These are phyloP conservation scores for Drosophila orosa DNA, from an alignment of 1,140 invertebrate species.

Conservation along the genomic window DNA sequence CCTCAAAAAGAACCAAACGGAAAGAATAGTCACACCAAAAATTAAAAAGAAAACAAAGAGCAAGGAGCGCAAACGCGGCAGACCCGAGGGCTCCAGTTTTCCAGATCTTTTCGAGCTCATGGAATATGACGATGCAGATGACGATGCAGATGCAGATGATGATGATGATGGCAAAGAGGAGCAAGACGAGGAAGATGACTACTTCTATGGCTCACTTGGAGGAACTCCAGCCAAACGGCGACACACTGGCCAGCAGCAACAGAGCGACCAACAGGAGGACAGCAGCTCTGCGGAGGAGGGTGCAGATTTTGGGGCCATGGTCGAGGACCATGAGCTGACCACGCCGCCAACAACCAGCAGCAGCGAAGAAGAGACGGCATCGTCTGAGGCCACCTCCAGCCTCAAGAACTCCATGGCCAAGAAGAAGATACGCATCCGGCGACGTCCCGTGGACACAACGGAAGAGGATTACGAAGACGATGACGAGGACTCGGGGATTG, in stretches of 20 bases:
- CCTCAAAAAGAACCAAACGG: not conserved
- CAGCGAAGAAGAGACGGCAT: not conserved
- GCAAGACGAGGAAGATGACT: conserved; percentile 46
- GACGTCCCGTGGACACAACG: conserved; percentile 54
- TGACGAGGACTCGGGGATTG: conserved; percentile 52
- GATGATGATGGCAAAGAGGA: conserved; percentile 40
- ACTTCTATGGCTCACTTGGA: conserved; percentile 27
- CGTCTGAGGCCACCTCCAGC: conserved; percentile 23
- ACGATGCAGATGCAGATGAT: conserved; percentile 59
- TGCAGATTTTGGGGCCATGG: conserved; percentile 75
- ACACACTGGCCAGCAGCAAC: not conserved
- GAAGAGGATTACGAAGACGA: conserved; percentile 57
- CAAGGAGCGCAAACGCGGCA: conserved; percentile 20
- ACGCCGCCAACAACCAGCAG: not conserved
- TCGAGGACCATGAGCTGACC: conserved; percentile 42
- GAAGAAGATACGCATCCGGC: conserved; percentile 65
- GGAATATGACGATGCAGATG: conserved; percentile 30
- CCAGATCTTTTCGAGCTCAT: conserved; percentile 60
- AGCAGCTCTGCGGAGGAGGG: conserved; percentile 75
- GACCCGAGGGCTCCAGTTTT: conserved; percentile 26
- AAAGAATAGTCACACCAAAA: not conserved
- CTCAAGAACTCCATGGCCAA: conserved; percentile 61
- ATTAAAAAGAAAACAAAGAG: not conserved
- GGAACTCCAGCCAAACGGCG: not conserved
- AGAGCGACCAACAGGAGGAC: conserved; percentile 31